Percentiles rank a stretch among this genome's conserved stretches.
phyloP scores from a whole-genome alignment of 2,888 invertebrate species.

The Melikaiella ostensackeni region DNA sequence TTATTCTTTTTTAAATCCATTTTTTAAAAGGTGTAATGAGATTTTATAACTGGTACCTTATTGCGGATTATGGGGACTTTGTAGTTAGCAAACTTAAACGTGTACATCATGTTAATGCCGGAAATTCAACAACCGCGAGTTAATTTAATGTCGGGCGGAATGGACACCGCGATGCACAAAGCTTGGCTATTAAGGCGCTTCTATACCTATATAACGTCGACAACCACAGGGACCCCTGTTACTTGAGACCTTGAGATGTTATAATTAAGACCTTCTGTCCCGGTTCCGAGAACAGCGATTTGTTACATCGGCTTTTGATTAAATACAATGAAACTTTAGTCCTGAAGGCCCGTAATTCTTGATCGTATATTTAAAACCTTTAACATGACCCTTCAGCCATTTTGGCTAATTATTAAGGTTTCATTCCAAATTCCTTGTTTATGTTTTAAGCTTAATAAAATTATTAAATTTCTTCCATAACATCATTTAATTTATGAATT shows the following conservation, averaged over 20 bases:
- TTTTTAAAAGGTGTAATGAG: not conserved
- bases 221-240: slow-evolving; percentile 60
- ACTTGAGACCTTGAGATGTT: slow-evolving; percentile 64
- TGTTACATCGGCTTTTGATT: slow-evolving; percentile 45
- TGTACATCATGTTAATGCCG: slow-evolving; percentile 44
- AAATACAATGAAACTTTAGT: slow-evolving; percentile 35
- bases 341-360: slow-evolving; percentile 10
- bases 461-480: too few relatives aligned
- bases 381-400: not conserved
- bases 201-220: slow-evolving; percentile 63
- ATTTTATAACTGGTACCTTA: not conserved
- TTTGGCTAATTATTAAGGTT: not conserved
- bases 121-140: slow-evolving; percentile 67
- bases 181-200: slow-evolving; percentile 63
- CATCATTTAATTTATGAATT: too few relatives aligned
- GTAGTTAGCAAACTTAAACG: not conserved
- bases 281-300: slow-evolving; percentile 43
- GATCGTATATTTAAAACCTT: slow-evolving; percentile 10
- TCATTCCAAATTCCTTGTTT: not conserved
- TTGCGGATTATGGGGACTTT: not conserved
- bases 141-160: slow-evolving; percentile 68
- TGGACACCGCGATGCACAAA: slow-evolving; percentile 57
- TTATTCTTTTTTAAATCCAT: not conserved
- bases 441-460: too few relatives aligned
- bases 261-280: slow-evolving; percentile 65